Conservation (phyloP, 23 tunicate genomes). For the Halocynthia roretzi region DNA sequence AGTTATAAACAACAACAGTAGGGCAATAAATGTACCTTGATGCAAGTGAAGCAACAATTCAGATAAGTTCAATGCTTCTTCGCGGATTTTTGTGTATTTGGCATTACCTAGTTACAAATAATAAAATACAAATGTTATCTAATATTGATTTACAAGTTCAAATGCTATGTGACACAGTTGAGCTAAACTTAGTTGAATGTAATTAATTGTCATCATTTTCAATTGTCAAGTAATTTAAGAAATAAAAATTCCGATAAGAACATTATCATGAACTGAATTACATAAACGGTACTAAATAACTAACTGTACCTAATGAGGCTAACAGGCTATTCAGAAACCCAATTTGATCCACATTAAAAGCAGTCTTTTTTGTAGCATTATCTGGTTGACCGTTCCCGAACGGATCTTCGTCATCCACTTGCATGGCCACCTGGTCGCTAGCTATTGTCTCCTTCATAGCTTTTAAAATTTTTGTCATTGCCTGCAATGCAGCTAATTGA, state of each 20-base stretch:
- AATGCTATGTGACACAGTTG: too few species aligned
- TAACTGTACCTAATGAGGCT: slow-evolving; percentile 1
- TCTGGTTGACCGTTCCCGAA: neutral
- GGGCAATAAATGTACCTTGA: neutral
- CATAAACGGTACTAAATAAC: neutral
- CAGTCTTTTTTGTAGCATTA: neutral
- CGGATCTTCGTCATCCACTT: neutral
- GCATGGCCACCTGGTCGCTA: neutral
- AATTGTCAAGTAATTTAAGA: too few species aligned
- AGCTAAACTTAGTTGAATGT: too few species aligned
- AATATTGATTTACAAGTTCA: neutral
- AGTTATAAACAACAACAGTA: neutral
- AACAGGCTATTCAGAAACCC: neutral
- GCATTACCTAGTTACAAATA: neutral
- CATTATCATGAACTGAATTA: neutral
- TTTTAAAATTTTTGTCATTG: neutral
- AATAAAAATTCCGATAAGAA: too few species aligned
- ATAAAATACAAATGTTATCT: too few species aligned
- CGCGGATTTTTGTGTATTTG: slow-evolving; percentile 8
- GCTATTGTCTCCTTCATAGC: neutral
- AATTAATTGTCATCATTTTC: too few species aligned
- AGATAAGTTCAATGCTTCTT: slow-evolving; percentile 12
- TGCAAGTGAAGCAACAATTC: neutral
- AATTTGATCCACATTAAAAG: neutral
- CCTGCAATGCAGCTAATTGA: slow-evolving; percentile 33